phyloP scores from a whole-genome alignment of 2,888 invertebrate species.

The Noctuana brunneofusca region DNA sequence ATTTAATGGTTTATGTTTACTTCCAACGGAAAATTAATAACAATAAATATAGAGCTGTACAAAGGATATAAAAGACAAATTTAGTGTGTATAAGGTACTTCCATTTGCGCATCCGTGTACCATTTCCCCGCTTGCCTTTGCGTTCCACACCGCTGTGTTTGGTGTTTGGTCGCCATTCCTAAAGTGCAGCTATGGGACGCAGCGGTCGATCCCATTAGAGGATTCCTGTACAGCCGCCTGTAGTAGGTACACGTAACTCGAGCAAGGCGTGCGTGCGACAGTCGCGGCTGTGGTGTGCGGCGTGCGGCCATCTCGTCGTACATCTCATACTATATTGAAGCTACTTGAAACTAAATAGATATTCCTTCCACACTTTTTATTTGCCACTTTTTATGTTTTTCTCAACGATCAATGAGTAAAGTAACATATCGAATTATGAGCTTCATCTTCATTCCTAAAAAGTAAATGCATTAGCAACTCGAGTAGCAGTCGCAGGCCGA shows the following conservation, averaged over 20 bases:
- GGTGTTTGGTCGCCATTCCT: neutral
- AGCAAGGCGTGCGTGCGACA: neutral
- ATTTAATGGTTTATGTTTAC: no score
- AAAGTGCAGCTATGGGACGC: neutral
- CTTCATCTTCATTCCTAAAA: neutral
- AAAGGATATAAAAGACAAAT: no score
- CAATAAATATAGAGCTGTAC: no score
- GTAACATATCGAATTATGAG: neutral
- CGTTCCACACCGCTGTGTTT: neutral
- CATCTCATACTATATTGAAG: neutral
- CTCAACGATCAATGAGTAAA: neutral
- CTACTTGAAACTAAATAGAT: neutral
- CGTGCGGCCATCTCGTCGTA: neutral
- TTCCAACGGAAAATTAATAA: no score
- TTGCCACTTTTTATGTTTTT: neutral
- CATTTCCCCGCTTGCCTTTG: neutral
- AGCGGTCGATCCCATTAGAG: neutral
- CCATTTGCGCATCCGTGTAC: neutral
- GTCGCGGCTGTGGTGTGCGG: neutral
- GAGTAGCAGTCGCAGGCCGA: neutral
- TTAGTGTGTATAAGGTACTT: neutral
- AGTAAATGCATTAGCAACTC: conserved; percentile 9
- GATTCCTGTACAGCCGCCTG: neutral
- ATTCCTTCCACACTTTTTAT: no score
- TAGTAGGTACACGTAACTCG: no score